Conservation (phyloP, 2,113 vertebrate genomes). For the Caloenas nicobarica region DNA sequence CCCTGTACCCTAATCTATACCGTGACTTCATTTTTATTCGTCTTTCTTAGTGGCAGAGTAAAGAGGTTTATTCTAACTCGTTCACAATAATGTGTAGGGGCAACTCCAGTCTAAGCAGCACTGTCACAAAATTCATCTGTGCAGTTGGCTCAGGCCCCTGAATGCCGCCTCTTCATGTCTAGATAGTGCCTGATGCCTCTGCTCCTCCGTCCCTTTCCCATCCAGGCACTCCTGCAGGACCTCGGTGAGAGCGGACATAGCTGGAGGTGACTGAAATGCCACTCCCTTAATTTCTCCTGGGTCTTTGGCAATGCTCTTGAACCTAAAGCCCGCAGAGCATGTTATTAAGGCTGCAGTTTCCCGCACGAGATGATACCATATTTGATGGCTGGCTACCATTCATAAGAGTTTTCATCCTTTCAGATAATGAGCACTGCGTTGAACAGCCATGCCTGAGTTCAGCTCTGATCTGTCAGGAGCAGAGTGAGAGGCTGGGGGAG, state of each 20-base stretch:
- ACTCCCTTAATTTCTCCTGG: background rate
- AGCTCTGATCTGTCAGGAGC: background rate
- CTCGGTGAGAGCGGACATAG: background rate
- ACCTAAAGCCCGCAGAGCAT: background rate
- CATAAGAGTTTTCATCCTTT: background rate
- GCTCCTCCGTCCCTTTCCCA: background rate
- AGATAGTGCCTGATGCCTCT: background rate
- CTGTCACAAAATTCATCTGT: background rate
- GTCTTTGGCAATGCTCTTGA: background rate
- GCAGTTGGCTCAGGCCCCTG: background rate
- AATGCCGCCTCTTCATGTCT: background rate
- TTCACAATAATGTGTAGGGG: background rate
- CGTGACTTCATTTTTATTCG: background rate
- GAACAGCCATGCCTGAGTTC: background rate
- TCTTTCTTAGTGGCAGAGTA: background rate
- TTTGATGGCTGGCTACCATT: background rate
- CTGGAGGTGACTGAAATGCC: background rate
- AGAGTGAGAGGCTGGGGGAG: background rate
- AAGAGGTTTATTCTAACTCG: background rate
- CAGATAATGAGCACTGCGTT: background rate
- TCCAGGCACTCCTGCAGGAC: background rate
- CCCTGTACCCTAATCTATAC: background rate
- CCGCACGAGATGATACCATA: background rate
- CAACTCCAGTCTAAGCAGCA: background rate
- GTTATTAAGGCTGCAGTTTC: background rate